These are phyloP conservation scores for Hozukius guyotensis DNA, from an alignment of 2,797 vertebrate species.

Conservation along the genomic window DNA sequence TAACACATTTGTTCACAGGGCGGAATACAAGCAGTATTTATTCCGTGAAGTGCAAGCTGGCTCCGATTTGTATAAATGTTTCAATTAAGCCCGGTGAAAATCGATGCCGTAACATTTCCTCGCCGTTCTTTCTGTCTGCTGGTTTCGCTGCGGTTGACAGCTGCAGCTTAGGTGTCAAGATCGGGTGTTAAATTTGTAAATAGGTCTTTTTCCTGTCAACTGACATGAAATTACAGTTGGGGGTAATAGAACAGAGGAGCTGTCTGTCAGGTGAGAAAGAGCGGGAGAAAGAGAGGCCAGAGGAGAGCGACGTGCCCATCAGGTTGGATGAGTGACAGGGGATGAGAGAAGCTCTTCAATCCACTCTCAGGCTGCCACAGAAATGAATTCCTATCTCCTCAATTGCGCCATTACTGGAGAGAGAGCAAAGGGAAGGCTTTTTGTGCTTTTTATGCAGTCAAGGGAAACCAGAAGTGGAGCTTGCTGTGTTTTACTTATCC, in stretches of 20 bases:
- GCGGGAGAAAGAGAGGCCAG: slow-evolving; percentile 30
- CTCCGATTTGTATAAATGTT: slow-evolving; percentile 61
- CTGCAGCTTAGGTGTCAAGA: slow-evolving; percentile 53
- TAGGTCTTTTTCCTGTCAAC: slow-evolving; percentile 62
- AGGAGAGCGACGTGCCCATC: slow-evolving; percentile 51
- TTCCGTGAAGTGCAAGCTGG: slow-evolving; percentile 32
- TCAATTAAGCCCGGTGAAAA: slow-evolving; percentile 58
- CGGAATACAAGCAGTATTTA: slow-evolving; percentile 56
- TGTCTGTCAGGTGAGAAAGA: slow-evolving; percentile 57
- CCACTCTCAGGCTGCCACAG: slow-evolving; percentile 54
- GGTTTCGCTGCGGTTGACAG: slow-evolving; percentile 41
- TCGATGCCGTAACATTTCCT: slow-evolving; percentile 47
- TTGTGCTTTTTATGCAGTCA: slow-evolving; percentile 33
- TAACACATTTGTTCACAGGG: slow-evolving; percentile 50
- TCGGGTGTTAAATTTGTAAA: slow-evolving; percentile 63
- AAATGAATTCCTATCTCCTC: slow-evolving; percentile 67
- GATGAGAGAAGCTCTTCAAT: slow-evolving; percentile 70
- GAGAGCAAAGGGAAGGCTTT: slow-evolving; percentile 38
- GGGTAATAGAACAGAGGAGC: slow-evolving; percentile 56
- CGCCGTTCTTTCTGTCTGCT: slow-evolving; percentile 7
- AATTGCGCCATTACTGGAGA: slow-evolving; percentile 53
- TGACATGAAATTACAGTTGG: slow-evolving; percentile 66
- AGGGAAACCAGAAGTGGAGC: slow-evolving; percentile 37
- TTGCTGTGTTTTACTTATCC: slow-evolving; percentile 41
- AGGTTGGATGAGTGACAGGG: slow-evolving; percentile 68